Evolutionary conservation across 2,888 invertebrate species (phyloP), one percentile per base, ranked within the genome.

Genomic region (Thymelicus sylvestris): DNA sequence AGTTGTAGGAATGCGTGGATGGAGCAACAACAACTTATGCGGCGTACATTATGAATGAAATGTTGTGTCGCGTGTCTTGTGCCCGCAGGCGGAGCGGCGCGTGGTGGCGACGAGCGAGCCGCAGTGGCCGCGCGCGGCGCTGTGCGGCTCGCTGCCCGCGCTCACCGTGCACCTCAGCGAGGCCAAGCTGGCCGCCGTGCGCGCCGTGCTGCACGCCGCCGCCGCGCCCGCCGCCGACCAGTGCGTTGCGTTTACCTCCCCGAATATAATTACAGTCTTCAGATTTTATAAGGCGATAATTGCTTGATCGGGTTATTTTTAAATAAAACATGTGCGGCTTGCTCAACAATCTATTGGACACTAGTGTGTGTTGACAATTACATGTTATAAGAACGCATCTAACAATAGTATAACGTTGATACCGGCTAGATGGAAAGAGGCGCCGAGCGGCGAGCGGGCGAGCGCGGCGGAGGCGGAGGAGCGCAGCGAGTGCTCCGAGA

Each of bases 151-250:
- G 74, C 94, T 99, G 77, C 98, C 98, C 0, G 96, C 97, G 86
- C 94, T 99, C 19, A 96, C 97, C 48, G 97, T 97, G 66, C 99
- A 99, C 88, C 95, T 99, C 61, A 98, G 97, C 90, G 98, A 99
- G 86, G 96, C 96, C 80, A 99, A 99, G 94, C 96, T 99, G 80
- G 79, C 83, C 75, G 89, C 91, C 66, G 87, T 90, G 74, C 86
- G 91, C 72, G 84, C 87, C 74, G 88, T 89, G 71, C 76, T 93
- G 87, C 60, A 68, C 60, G 67, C 65, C 69, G 72, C 74, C 66
- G 65, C 73, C 60, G 69, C 47, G 50, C 38, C 74, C 68, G 63
- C 31, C 60, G 31, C 55, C 57, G n/a, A 66, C 72, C 31, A 50
- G 31, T 67, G 55, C 59, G 59, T 48, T 48, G 69, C 66, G 52